Evolutionary conservation across 2,888 invertebrate genomes (phyloP).

Genomic region (Amaurobius ferox): DNA sequence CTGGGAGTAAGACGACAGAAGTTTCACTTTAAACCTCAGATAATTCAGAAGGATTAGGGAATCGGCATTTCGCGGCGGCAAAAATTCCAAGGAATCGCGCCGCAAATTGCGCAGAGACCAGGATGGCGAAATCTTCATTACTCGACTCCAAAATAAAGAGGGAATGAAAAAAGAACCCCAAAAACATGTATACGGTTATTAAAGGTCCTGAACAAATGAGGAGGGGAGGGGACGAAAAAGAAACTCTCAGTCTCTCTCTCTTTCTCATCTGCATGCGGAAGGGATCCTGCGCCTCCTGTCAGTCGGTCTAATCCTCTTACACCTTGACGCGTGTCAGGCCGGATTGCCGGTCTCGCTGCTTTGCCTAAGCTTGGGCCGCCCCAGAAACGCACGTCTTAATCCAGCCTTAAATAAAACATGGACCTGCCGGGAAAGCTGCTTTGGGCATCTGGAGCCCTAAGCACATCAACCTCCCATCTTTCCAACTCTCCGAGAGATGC

Average conservation of each 20-base stretch:
- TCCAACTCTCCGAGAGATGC: conserved; percentile 61
- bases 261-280: conserved; percentile 38
- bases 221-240: conserved; percentile 15
- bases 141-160: conserved; percentile 42
- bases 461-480: conserved; percentile 69
- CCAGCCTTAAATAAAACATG: conserved; percentile 73
- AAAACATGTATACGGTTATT: conserved; percentile 36
- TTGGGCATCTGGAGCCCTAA: conserved; percentile 64
- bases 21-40: conserved; percentile 67
- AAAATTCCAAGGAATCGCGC: conserved; percentile 27
- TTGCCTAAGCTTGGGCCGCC: conserved; percentile 14
- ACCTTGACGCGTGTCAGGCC: conserved; percentile 68
- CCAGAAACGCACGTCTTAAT: conserved; percentile 68
- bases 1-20: conserved; percentile 44
- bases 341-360: conserved; percentile 14
- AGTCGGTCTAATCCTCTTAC: conserved; percentile 72
- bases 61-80: conserved; percentile 42
- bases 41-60: conserved; percentile 63
- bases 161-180: background rate
- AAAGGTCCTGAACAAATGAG: conserved; percentile 47
- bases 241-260: background rate
- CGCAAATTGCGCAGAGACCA: conserved; percentile 16
- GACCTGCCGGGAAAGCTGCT: conserved; percentile 71
- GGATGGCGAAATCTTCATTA: conserved; percentile 53
- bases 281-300: conserved; percentile 37